A percentile compares a stretch with the other conserved stretches of the same genome.
Evolutionary conservation across 2,888 invertebrate species (phyloP).

Genomic region (Melieria omissa): DNA sequence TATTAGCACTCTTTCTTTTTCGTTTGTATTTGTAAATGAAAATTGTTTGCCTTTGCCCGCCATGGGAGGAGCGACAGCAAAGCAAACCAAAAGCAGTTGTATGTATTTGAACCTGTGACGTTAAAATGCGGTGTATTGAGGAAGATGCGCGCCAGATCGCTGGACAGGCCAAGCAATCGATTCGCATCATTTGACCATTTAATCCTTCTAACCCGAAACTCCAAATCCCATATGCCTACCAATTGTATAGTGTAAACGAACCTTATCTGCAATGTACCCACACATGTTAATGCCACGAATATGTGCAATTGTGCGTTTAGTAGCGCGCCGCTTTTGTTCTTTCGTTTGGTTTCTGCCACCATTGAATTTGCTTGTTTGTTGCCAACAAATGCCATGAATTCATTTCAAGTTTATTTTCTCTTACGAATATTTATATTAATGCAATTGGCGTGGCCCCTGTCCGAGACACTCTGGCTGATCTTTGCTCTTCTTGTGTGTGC

Average conservation of each 20-base stretch:
- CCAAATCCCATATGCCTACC: too few species aligned
- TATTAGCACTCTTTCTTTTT: constrained; percentile 6
- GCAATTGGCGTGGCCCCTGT: too few species aligned
- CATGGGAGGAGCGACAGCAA: constrained; percentile 22
- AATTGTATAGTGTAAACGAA: too few species aligned
- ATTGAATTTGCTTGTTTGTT: not conserved
- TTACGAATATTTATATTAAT: too few species aligned
- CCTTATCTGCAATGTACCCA: too few species aligned
- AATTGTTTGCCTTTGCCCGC: too few species aligned
- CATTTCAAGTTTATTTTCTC: too few species aligned
- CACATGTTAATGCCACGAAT: too few species aligned
- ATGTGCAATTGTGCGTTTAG: too few species aligned
- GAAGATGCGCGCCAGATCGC: constrained; percentile 52
- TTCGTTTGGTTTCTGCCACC: not conserved
- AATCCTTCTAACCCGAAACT: too few species aligned
- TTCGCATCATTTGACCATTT: not conserved
- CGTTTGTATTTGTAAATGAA: not conserved
- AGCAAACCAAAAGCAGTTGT: constrained; percentile 26
- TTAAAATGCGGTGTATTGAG: constrained; percentile 51
- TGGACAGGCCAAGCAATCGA: not conserved
- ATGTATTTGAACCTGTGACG: constrained; percentile 64
- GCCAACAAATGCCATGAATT: too few species aligned
- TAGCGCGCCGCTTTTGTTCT: constrained; percentile 11
- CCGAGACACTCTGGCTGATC: not conserved
- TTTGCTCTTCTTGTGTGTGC: not conserved